Base-by-base conservation (phyloP, 2,888 invertebrate genomes). In the Lasioglossum oenotherae region DNA sequence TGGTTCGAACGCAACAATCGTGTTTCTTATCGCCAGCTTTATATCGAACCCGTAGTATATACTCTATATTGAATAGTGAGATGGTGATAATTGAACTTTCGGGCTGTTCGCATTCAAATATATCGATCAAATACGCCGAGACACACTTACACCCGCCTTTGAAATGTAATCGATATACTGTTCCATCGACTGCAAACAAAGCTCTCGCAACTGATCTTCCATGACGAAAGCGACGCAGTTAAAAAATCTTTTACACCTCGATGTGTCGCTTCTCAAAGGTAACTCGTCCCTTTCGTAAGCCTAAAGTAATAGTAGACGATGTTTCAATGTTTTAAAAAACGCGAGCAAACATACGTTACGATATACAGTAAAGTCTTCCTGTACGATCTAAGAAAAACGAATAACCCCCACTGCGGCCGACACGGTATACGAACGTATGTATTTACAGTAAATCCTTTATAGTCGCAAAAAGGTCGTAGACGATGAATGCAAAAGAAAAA, bases 181-280 rank as follows among this genome's bases (percentile, higher is more conserved):
- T 75, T 96, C 96, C 92, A 99, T 96, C 6, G 98, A 98, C 91
- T 97, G 96, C 69, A 98, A 95, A 89, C 98, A 98, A 53, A 99
- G 95, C 38, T 97, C 97, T 94, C 98, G 98, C 81, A 99, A 95
- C 92, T 98, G 98, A 91, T 97, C 97, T 0, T 98, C 98, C 99
- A 99, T 99, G 67, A 99, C 96, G 46, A 97, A 97, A 0, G 97
- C 97, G 1, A 98, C 97, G 91, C 98, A 98, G 94, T 98, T 97
- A 94, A 98, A 99, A 95, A 98, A 98, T 72, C 97, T 97, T 90
- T 96, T 97, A 94, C 98, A 96, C 93, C 97, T 96, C 23, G 96
- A 96, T 31, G 96, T 96, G 87, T 97, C 97, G 74, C 96, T 96
- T 0, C 97, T 96, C 87, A 97, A 96, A 0, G 98, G 98, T 79